Base-by-base conservation (phyloP, 2,113 vertebrate species). In the Brachyistius frenatus region DNA sequence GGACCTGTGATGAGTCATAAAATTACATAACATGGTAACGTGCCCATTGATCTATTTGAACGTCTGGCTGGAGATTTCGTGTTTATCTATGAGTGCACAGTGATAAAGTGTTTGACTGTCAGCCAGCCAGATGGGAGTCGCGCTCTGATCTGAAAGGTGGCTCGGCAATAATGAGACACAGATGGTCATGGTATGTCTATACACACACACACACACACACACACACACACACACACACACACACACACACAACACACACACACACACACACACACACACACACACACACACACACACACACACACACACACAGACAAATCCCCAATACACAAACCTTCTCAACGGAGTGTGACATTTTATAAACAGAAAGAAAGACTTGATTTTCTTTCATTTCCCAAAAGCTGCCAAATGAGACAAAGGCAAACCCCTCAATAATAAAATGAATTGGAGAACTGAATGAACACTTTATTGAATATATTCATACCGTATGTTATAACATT, bases 131-230 rank as follows among this genome's bases (percentile, higher is more conserved):
- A 84, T 74, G 74, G 57, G 68, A 85, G 83, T 56, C 74, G 49
- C 76, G 71, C 55, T 37, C 75, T 78, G 73, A 85, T 77, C 57
- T 87, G 36, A 84, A 85, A 84, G 76, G 76, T 74, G 69, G 66
- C 62, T 41, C 44, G 6, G 41, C 70, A 61, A 73, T 90, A 90
- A 93, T 85, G 79, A 87, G 79, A 83, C 60, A 61, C 90, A 91
- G 87, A 88, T 91, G 88, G 78, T 55, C 8, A 46, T 8, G 16
- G 62, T 61, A 73, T 68, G 58, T 72, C 49, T 33, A 14, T 15
- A 70, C 49, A 69, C 53, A 57, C 65, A 60, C 61, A 73, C 35
- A 50, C 66, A 70, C 62, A 56, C 30, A 16, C 14, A 33, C 23
- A 67, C 41, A 15, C 46, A 36, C 66, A 69, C 57, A 46, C 37